Conservation (phyloP, 35 echinoderm and acorn worm genomes). For the Hemicentrotus pulcherrimus region DNA sequence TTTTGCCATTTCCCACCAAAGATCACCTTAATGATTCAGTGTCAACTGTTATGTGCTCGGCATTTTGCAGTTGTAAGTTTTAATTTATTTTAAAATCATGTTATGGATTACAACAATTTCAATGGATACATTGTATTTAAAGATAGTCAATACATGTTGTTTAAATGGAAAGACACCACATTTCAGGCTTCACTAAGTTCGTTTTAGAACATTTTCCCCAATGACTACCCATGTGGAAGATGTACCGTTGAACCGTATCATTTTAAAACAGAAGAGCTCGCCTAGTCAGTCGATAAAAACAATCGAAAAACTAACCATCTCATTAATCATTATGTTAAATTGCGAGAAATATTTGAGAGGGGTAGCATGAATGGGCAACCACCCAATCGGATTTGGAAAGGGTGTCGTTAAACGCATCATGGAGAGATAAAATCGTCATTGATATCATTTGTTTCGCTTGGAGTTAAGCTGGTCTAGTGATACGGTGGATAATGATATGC, state of each 20-base stretch:
- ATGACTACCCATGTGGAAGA: background rate
- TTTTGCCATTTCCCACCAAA: background rate
- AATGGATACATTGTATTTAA: background rate
- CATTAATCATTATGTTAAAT: background rate
- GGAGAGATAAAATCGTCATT: constrained; percentile 18
- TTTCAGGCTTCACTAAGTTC: background rate
- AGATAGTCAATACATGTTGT: background rate
- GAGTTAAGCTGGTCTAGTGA: background rate
- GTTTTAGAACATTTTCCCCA: background rate
- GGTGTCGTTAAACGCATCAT: constrained; percentile 23
- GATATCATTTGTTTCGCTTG: constrained; percentile 32
- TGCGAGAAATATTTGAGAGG: background rate
- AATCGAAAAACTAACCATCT: background rate
- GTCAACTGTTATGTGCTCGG: too few relatives aligned
- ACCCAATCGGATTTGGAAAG: background rate
- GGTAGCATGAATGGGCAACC: background rate
- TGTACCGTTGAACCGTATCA: background rate
- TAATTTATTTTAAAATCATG: background rate
- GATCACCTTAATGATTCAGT: background rate
- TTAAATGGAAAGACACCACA: background rate
- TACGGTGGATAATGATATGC: background rate
- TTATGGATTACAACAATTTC: background rate
- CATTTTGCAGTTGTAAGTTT: background rate
- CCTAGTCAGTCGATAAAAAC: background rate
- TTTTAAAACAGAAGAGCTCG: background rate